A percentile compares a stretch with the other conserved stretches of the same genome.
Conservation (phyloP, 1,140 invertebrate genomes). For the Paracyclopina nana region DNA sequence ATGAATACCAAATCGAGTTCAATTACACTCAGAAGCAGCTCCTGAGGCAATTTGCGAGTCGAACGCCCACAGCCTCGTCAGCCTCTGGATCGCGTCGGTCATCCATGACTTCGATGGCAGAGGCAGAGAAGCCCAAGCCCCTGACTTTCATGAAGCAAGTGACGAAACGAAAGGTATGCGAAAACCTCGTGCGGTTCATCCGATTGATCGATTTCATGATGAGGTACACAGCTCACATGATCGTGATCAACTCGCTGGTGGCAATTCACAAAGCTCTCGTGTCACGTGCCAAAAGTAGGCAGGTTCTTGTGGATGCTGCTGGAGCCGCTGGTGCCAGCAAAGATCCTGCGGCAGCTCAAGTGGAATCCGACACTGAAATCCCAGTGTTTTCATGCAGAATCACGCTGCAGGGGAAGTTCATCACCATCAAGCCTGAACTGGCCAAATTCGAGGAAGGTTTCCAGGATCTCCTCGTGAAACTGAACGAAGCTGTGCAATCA, state of each 20-base stretch:
- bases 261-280: background rate
- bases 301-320: background rate
- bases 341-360: background rate
- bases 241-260: conserved; percentile 1
- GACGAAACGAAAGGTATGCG: background rate
- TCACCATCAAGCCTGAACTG: background rate
- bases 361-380: background rate
- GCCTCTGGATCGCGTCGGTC: too few relatives aligned
- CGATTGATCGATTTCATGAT: background rate
- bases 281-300: background rate
- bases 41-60: background rate
- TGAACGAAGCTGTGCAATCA: background rate
- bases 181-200: background rate
- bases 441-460: background rate
- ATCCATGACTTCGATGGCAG: background rate
- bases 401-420: background rate
- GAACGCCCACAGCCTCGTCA: too few relatives aligned
- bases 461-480: background rate
- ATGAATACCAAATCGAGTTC: conserved; percentile 2
- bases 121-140: background rate
- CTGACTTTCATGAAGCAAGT: conserved; percentile 11
- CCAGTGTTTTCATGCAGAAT: background rate
- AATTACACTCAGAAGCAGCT: conserved; percentile 1
- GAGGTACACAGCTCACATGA: background rate
- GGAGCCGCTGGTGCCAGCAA: background rate